Evolutionary conservation across 37 sponge, comb jelly and placozoan genomes (phyloP).

Genomic region (Eunapius fragilis): DNA sequence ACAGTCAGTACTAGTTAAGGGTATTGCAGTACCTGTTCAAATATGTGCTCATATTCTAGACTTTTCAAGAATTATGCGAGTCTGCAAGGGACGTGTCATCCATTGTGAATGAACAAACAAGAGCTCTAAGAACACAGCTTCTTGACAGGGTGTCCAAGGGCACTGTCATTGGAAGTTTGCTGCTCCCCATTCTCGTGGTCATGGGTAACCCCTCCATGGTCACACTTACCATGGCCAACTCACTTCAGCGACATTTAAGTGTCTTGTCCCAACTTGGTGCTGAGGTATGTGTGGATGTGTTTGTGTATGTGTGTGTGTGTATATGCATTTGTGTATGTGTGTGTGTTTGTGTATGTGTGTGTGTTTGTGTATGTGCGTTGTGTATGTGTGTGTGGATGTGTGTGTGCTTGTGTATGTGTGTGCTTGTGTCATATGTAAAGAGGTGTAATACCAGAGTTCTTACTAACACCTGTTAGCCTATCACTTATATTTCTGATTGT

Average conservation of each 20-base stretch:
- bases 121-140: background rate
- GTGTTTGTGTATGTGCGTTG: background rate
- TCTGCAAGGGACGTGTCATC: background rate
- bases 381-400: background rate
- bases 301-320: too few relatives aligned
- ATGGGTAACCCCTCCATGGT: conserved; percentile 26
- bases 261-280: conserved; percentile 40
- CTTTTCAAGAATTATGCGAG: background rate
- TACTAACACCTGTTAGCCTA: too few relatives aligned
- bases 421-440: too few relatives aligned
- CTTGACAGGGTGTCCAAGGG: conserved; percentile 34
- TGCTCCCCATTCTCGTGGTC: conserved; percentile 47
- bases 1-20: background rate
- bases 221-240: conserved; percentile 44
- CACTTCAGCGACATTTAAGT: conserved; percentile 28
- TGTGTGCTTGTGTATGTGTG: conserved; percentile 6
- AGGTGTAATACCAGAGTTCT: too few relatives aligned
- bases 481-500: background rate
- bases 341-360: conserved; percentile 28
- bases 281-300: conserved; percentile 22
- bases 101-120: conserved; percentile 13
- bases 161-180: conserved; percentile 41
- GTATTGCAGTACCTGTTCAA: background rate
- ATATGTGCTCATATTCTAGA: background rate
- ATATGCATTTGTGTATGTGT: conserved; percentile 24